Base-by-base conservation (phyloP, 2,888 invertebrate genomes). In the Euphydryas editha region DNA sequence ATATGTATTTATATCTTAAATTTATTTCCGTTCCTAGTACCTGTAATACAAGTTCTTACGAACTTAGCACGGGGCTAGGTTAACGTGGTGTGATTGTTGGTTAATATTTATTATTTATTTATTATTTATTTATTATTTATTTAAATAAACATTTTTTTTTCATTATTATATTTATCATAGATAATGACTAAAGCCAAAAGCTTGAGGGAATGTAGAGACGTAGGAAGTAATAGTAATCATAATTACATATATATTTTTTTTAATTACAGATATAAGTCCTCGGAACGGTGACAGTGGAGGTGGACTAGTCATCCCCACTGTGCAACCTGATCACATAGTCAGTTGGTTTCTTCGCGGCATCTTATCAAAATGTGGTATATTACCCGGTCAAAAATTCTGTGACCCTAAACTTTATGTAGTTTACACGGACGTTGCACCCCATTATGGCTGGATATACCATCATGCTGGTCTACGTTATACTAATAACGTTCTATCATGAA, bases 211-310 rank as follows among this genome's bases (percentile, higher is more conserved):
- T 30, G 30, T 30, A 30, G 5, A 30, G 8, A 30, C 30, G 4
- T 30, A 30, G 30, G n/a, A n/a, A n/a, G 8, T 30, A 30, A 30
- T 30, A 2, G 8, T 30, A 2, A 30, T 30, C 2, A 24, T 24
- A n/a, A 13, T 42, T 42, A 11, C 5, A 15, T 42, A 10, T n/a
- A n/a, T 42, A 6, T 46, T 7, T 17, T n/a, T 17, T 39, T 56
- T 56, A 55, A 42, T 70, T 81, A 17, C 76, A 94, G 94, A 90
- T 15, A 89, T 90, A 10, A 93, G 93, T 47, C 94, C 94, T 21
- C 93, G 94, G 51, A 95, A 95, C 76, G 95, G 95, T 0, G 95
- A 95, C 75, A 95, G 95, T 69, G 95, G 95, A 0, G 94, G 95
- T 17, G 95, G 95, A 18, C 82, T 95, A 1, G 85, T 92, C 0